Percentiles rank a stretch among this genome's conserved stretches.
Evolutionary conservation across 2,797 vertebrate species (phyloP).

Genomic region (Morelia viridis): DNA sequence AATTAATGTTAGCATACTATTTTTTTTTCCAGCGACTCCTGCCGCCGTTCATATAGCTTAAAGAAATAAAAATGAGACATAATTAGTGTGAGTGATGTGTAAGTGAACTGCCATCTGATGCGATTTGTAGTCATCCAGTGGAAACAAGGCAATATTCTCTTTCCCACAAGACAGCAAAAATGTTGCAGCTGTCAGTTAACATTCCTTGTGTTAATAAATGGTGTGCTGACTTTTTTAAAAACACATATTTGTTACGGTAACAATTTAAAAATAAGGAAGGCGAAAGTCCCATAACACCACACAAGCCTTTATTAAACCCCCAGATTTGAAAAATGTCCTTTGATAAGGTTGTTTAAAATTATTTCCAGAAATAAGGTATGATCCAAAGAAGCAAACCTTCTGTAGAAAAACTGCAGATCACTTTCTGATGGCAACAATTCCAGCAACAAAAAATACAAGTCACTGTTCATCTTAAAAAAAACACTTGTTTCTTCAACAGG

Average conservation of each 20-base stretch:
- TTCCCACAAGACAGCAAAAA: neutral
- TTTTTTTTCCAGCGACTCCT: conserved; percentile 10
- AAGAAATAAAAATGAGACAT: neutral
- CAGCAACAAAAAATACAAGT: neutral
- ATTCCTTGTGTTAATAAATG: conserved; percentile 11
- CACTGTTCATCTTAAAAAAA: neutral
- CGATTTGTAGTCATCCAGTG: neutral
- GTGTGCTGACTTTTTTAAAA: neutral
- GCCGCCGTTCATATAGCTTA: accelerated
- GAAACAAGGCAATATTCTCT: conserved; percentile 4
- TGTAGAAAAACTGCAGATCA: neutral
- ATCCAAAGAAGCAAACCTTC: neutral
- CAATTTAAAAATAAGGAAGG: conserved; percentile 24
- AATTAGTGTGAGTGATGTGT: conserved; percentile 9
- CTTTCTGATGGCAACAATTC: neutral
- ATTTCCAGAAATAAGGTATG: neutral
- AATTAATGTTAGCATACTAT: neutral
- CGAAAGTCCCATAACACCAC: accelerated
- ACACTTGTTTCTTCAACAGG: neutral
- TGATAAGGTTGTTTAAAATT: neutral
- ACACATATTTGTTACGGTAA: neutral
- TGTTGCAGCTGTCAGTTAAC: neutral
- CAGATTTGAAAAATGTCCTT: conserved; percentile 13
- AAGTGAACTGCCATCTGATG: neutral
- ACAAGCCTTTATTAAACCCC: neutral